Evolutionary conservation across 2,888 invertebrate species (phyloP).

Genomic region (Trichopoda pennipes): DNA sequence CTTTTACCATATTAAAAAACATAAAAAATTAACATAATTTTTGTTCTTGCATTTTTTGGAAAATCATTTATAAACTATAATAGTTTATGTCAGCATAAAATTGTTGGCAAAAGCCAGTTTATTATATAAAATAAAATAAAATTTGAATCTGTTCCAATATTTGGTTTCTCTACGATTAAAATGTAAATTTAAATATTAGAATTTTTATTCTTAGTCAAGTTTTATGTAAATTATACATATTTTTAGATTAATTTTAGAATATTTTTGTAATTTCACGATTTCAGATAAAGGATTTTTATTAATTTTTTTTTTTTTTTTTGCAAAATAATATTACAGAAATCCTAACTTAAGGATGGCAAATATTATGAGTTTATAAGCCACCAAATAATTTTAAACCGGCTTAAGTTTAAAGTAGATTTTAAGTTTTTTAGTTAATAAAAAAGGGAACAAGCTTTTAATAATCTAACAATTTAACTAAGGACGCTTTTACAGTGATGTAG

Average conservation of each 20-base stretch:
- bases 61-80: constrained; percentile 4
- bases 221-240: background rate
- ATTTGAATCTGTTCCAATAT: background rate
- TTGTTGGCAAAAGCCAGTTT: constrained; percentile 39
- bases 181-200: background rate
- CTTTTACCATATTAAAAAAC: background rate
- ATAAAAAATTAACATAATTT: constrained; percentile 32
- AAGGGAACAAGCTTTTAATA: too few species aligned
- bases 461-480: too few species aligned
- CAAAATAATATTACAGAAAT: too few species aligned
- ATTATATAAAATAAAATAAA: background rate
- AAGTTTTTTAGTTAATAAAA: too few species aligned
- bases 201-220: background rate
- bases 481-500: too few species aligned
- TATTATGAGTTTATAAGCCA: too few species aligned
- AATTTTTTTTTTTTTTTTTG: too few species aligned
- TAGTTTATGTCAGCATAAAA: constrained; percentile 12
- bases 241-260: background rate
- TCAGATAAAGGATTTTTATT: too few species aligned
- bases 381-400: too few species aligned
- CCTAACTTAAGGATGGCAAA: too few species aligned
- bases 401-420: too few species aligned
- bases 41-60: background rate
- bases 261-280: background rate
- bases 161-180: background rate